Conservation (phyloP, 2,797 vertebrate genomes). For the Anabas testudineus region DNA sequence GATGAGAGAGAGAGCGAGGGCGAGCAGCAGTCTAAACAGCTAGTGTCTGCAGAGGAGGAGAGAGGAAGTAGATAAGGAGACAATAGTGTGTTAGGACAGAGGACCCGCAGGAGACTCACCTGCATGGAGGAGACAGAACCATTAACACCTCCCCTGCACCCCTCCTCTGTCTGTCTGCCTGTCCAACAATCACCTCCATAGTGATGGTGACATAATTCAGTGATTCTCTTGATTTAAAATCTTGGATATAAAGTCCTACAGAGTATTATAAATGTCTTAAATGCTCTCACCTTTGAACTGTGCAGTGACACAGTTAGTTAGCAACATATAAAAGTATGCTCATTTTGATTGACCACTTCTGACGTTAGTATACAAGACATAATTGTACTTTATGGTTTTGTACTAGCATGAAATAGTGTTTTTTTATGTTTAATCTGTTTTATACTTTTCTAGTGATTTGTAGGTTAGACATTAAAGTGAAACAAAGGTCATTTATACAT, state of each 20-base stretch:
- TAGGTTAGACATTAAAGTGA: no score
- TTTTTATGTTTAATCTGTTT: no score
- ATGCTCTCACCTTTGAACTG: neutral
- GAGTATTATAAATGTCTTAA: neutral
- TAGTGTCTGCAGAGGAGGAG: slow-evolving; percentile 70
- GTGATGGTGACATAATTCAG: neutral
- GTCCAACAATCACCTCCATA: slow-evolving; percentile 36
- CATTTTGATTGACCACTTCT: no score
- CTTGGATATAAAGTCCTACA: neutral
- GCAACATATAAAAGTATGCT: no score
- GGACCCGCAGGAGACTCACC: slow-evolving; percentile 80
- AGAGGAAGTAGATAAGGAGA: slow-evolving; percentile 86
- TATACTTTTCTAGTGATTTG: no score
- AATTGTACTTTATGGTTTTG: no score
- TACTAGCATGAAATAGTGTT: no score
- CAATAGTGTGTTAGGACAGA: slow-evolving; percentile 79
- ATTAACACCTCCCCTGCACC: slow-evolving; percentile 30
- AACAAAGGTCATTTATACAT: no score
- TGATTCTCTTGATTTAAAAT: no score
- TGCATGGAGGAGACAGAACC: slow-evolving; percentile 69
- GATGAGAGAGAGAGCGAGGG: slow-evolving; percentile 45
- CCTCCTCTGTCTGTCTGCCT: slow-evolving; percentile 40
- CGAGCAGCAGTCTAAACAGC: slow-evolving; percentile 81
- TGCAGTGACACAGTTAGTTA: no score
- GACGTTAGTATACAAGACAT: no score